Conservation (phyloP, 2,888 invertebrate genomes). For the Sphaeridia pumilis region DNA sequence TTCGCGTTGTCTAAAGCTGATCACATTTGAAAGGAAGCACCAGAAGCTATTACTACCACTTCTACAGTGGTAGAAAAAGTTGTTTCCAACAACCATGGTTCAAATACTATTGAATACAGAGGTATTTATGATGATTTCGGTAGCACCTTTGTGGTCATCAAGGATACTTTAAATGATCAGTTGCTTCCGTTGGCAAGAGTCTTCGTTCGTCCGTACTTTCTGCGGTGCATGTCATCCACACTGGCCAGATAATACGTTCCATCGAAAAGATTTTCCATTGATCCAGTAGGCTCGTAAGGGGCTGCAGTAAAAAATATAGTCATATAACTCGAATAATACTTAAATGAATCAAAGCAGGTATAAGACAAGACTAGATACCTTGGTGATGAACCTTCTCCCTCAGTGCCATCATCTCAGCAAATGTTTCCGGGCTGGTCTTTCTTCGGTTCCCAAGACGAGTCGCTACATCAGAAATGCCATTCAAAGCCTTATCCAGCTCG, state of each 20-base stretch:
- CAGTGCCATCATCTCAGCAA: slow-evolving; percentile 64
- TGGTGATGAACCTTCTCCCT: slow-evolving; percentile 73
- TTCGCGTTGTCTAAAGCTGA: no score
- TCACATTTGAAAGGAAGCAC: no score
- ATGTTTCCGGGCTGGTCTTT: slow-evolving; percentile 60
- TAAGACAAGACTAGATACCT: slow-evolving; percentile 38
- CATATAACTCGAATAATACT: not conserved
- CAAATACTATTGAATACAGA: no score
- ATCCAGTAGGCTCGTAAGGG: slow-evolving; percentile 68
- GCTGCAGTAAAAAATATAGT: slow-evolving; percentile 42
- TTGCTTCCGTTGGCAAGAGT: slow-evolving; percentile 6
- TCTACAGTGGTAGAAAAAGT: no score
- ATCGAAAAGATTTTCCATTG: slow-evolving; percentile 60
- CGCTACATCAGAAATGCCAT: slow-evolving; percentile 56
- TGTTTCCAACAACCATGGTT: no score
- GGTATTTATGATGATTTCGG: no score
- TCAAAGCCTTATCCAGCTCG: slow-evolving; percentile 53
- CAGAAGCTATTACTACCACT: no score
- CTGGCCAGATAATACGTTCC: slow-evolving; percentile 79
- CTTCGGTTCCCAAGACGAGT: slow-evolving; percentile 55
- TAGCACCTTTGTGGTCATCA: no score
- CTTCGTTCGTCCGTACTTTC: slow-evolving; percentile 51
- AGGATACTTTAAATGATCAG: no score
- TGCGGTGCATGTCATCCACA: slow-evolving; percentile 75
- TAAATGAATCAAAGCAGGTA: not conserved